Evolutionary conservation across 2,888 invertebrate species (phyloP).

Genomic region (Nudaria mundana): DNA sequence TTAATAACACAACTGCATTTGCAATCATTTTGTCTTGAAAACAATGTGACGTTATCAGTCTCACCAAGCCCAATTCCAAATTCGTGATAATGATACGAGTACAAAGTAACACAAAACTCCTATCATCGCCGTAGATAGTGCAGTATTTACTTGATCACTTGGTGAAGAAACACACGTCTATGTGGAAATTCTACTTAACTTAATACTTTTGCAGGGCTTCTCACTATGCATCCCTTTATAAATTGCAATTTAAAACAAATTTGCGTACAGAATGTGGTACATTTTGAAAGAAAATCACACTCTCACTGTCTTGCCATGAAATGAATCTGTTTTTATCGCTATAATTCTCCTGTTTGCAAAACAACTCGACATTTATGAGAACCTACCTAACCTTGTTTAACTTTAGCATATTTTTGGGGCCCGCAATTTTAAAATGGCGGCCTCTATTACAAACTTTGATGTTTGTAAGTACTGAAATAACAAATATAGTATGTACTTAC

Average conservation of each 20-base stretch:
- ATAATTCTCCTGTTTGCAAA: no score
- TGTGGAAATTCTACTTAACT: no score
- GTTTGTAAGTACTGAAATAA: not conserved
- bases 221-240: no score
- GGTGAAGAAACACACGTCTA: not conserved
- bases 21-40: not conserved
- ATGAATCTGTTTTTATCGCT: no score
- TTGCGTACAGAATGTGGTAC: no score
- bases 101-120: not conserved
- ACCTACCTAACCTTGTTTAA: no score
- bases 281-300: no score
- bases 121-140: not conserved
- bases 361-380: no score
- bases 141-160: not conserved
- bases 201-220: no score
- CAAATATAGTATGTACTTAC: conserved; percentile 18
- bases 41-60: not conserved
- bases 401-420: not conserved
- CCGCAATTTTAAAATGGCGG: not conserved
- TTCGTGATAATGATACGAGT: not conserved
- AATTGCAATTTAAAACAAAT: no score
- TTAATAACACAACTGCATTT: not conserved
- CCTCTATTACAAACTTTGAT: not conserved
- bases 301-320: no score
- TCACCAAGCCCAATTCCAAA: not conserved